Evolutionary conservation across 2,113 vertebrate genomes (phyloP).

Genomic region (Murina feae): DNA sequence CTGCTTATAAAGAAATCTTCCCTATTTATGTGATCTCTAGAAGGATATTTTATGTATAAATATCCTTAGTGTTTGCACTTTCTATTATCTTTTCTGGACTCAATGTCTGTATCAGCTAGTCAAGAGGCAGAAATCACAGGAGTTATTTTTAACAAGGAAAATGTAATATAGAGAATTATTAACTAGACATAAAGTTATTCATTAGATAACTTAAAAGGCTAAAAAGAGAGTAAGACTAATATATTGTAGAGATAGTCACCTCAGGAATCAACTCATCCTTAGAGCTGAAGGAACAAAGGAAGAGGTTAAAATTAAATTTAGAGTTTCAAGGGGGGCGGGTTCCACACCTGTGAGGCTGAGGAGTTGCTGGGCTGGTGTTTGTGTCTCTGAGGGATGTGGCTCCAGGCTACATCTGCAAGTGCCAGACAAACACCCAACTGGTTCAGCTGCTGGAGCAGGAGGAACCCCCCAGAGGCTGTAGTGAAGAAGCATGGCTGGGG

Average conservation of each 20-base stretch:
- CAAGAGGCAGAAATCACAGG: background rate
- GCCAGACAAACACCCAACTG: background rate
- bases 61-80: background rate
- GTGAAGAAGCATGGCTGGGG: background rate
- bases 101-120: background rate
- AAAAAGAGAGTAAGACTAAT: background rate
- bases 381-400: background rate
- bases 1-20: background rate
- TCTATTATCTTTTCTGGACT: background rate
- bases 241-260: background rate
- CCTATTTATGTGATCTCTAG: background rate
- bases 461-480: background rate
- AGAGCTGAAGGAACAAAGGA: background rate
- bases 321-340: background rate
- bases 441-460: background rate
- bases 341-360: background rate
- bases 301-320: background rate
- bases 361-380: background rate
- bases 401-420: background rate
- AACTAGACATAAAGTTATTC: background rate
- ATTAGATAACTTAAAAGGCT: background rate
- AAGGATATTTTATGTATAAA: background rate
- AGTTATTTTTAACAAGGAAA: background rate
- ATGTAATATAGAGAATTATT: background rate
- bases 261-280: background rate